phyloP scores from a whole-genome alignment of 2,113 vertebrate genomes.

The Ceyx cyanopectus region DNA sequence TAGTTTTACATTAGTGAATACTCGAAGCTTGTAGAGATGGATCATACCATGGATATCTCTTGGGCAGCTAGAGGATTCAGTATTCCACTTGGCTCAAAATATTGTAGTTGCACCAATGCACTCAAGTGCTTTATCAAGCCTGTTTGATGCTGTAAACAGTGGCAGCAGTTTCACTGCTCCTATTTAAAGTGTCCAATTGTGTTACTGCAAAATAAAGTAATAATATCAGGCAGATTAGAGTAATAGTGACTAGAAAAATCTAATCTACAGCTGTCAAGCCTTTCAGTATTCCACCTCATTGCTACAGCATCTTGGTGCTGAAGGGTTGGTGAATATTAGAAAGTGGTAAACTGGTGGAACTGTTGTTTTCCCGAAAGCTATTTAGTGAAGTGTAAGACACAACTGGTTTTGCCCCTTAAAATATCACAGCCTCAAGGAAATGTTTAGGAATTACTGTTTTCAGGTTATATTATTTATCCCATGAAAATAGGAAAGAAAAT shows the following conservation, averaged over 20 bases:
- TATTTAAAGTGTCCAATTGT: background rate
- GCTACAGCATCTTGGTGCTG: background rate
- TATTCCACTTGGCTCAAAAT: background rate
- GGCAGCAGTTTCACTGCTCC: background rate
- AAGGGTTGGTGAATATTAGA: background rate
- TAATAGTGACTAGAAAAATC: background rate
- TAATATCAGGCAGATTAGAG: background rate
- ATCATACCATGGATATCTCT: rapidly evolving
- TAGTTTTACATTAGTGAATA: background rate
- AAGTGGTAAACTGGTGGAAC: background rate
- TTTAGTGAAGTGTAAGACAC: background rate
- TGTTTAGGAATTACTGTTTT: background rate
- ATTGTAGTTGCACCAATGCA: background rate
- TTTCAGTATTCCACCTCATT: background rate
- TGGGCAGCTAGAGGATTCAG: background rate
- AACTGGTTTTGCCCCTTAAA: background rate
- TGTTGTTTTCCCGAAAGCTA: background rate
- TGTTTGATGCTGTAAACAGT: background rate
- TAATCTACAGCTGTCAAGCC: background rate
- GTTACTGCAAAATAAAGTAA: background rate
- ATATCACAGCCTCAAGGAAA: background rate
- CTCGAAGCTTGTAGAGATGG: background rate
- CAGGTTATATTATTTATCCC: background rate
- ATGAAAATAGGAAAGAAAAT: background rate
- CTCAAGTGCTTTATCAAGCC: background rate